Evolutionary conservation across 2,113 vertebrate genomes (phyloP).

Genomic region (Laticauda laticaudata): DNA sequence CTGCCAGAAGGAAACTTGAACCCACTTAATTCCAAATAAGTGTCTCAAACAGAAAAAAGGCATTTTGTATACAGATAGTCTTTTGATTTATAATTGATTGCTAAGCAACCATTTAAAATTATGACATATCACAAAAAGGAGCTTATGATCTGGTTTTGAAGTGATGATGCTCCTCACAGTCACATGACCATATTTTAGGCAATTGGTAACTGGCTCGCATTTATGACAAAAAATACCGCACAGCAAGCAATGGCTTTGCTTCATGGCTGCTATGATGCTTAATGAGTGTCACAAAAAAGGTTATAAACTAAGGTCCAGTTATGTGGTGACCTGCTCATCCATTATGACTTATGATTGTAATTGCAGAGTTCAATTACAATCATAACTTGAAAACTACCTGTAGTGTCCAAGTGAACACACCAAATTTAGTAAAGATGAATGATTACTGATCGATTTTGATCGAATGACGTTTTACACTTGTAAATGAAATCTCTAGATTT

Average conservation of each 20-base stretch:
- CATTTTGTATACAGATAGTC: background rate
- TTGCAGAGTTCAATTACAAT: too few relatives aligned
- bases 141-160: background rate
- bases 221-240: too few relatives aligned
- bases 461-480: background rate
- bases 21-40: background rate
- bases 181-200: too few relatives aligned
- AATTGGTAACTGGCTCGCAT: too few relatives aligned
- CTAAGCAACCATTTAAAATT: background rate
- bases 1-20: background rate
- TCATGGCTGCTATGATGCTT: too few relatives aligned
- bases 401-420: background rate
- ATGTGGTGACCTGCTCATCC: too few relatives aligned
- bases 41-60: background rate
- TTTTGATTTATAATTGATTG: background rate
- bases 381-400: too few relatives aligned
- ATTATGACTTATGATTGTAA: too few relatives aligned
- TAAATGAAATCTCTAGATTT: background rate
- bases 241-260: too few relatives aligned
- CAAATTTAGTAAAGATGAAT: background rate
- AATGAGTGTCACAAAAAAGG: too few relatives aligned
- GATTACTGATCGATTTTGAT: background rate
- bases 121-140: background rate
- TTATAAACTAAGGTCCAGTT: too few relatives aligned
- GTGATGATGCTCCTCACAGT: too few relatives aligned